Base-by-base conservation (phyloP, 2,797 vertebrate genomes). In the Cichlasoma orientale region DNA sequence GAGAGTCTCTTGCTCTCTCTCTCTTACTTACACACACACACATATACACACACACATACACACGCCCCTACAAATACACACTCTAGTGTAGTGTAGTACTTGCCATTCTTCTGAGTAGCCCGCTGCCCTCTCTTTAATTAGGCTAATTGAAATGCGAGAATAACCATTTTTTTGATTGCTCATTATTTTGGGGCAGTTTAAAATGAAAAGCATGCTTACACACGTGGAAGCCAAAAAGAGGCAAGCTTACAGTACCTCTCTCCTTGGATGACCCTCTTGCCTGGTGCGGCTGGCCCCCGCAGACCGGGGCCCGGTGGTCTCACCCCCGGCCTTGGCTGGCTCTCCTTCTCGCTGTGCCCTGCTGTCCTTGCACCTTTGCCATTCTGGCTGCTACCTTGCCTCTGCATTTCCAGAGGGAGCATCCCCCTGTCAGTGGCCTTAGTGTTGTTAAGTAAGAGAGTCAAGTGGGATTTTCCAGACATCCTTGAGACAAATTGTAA, bases 131-230 rank as follows among this genome's bases (percentile, higher is more conserved):
- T 72, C 81, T 76, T 92, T 94, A 95, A 95, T 94, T 92, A 93
- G 90, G 88, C 91, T 94, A 95, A 95, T 95, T 94, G 93, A 93
- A 92, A 93, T 87, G 89, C 83, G 77, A 92, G 91, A 93, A 92
- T 92, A 93, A 91, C 90, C 92, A 89, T 95, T 93, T 93, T 87
- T 90, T 68, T 92, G 92, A 95, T 95, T 93, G 92, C 91, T 86
- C 76, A 86, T 92, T 92, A 92, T 93, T 93, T 93, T 90, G 21
- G 81, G 86, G 78, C 80, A 84, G 79, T 91, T 88, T 79, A 54
- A 88, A 87, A 92, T 88, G 82, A 89, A 89, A 86, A 82, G 89
- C 77, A 53, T 76, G 82, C 80, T 72, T 73, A 73, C 13, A 27
- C 50, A 85, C 61, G 53, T 66, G 16, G 33, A 74, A 21, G 56